Percentiles rank a stretch among this genome's conserved stretches.
Conservation (phyloP, 1,140 invertebrate genomes). For the Drosophila guanche region DNA sequence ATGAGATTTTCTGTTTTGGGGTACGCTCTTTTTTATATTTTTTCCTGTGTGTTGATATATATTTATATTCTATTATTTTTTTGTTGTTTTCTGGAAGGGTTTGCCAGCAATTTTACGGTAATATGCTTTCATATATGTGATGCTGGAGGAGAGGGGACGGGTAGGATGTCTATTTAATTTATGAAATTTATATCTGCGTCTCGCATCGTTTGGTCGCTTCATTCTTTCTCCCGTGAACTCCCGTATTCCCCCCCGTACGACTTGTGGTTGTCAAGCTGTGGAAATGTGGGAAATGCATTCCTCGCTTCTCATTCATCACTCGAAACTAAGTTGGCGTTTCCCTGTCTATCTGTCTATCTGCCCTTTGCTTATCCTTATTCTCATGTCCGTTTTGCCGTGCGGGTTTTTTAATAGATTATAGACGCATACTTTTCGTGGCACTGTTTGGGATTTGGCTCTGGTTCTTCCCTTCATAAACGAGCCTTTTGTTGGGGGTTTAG, state of each 20-base stretch:
- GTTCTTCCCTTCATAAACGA: slow-evolving; percentile 47
- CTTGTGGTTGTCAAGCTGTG: slow-evolving; percentile 48
- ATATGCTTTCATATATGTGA: slow-evolving; percentile 53
- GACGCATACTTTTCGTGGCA: slow-evolving; percentile 15
- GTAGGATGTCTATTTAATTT: slow-evolving; percentile 77
- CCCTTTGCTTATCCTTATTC: slow-evolving; percentile 13
- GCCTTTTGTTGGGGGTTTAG: slow-evolving; percentile 15
- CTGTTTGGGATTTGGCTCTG: neutral
- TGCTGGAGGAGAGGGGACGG: neutral
- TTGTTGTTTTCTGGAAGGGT: slow-evolving; percentile 34
- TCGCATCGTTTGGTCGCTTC: slow-evolving; percentile 52
- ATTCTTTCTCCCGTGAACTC: slow-evolving; percentile 21
- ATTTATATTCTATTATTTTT: no score
- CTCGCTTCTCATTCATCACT: slow-evolving; percentile 42
- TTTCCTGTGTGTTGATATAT: slow-evolving; percentile 7
- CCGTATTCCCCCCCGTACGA: slow-evolving; percentile 15
- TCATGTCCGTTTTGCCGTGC: slow-evolving; percentile 29
- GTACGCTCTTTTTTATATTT: slow-evolving; percentile 1
- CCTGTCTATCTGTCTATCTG: slow-evolving; percentile 7
- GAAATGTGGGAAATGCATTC: slow-evolving; percentile 56
- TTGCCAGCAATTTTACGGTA: slow-evolving; percentile 80
- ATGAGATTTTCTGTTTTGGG: slow-evolving; percentile 74
- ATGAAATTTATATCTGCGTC: slow-evolving; percentile 81
- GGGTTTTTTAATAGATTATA: slow-evolving; percentile 71
- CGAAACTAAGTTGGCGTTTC: slow-evolving; percentile 23